Conservation (phyloP, 35 echinoderm and acorn worm species). For the Hemicentrotus pulcherrimus region DNA sequence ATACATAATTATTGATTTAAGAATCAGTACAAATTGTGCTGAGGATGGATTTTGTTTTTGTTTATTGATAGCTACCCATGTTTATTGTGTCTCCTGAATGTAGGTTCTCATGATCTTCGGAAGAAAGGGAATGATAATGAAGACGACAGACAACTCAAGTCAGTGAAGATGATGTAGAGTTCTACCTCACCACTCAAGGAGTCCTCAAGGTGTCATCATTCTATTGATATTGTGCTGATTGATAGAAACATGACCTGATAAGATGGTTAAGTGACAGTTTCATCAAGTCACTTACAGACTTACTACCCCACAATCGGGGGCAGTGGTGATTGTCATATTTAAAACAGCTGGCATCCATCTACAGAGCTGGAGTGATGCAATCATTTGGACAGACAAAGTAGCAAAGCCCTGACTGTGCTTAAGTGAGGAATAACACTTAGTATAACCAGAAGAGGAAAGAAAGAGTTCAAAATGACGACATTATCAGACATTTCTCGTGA, state of each 20-base stretch:
- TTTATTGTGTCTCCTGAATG: neutral
- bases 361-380: neutral
- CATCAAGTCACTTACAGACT: neutral
- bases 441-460: neutral
- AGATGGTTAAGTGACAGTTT: neutral
- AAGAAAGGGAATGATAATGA: neutral
- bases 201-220: neutral
- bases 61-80: no score
- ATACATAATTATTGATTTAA: no score
- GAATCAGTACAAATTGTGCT: no score
- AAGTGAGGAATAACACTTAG: neutral
- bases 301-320: neutral
- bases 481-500: slow-evolving; percentile 89
- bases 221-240: neutral
- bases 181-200: neutral
- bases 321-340: neutral
- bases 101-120: neutral
- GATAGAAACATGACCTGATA: neutral
- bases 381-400: neutral
- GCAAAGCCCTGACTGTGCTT: neutral
- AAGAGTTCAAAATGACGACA: slow-evolving; percentile 32
- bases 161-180: neutral
- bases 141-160: neutral
- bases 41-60: no score
- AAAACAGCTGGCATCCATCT: neutral